Percentiles rank a stretch among this genome's conserved stretches.
phyloP scores from a whole-genome alignment of 2,888 invertebrate genomes.

The Dryobota labecula region DNA sequence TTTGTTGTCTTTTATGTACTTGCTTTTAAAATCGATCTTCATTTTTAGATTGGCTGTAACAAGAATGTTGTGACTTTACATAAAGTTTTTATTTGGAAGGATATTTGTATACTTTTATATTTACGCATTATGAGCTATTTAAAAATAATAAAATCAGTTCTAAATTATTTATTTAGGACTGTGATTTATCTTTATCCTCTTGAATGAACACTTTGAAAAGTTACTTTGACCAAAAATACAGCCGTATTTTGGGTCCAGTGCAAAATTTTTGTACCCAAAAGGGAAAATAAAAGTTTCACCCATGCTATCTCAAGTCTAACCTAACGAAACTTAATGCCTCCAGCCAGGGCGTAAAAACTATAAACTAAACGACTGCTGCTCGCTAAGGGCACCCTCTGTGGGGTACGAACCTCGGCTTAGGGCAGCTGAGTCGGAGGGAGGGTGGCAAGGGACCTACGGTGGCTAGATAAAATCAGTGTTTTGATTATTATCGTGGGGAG shows the following conservation, averaged over 20 bases:
- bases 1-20: slow-evolving; percentile 80
- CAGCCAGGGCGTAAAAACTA: too few species aligned
- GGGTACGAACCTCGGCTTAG: too few species aligned
- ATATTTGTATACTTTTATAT: too few species aligned
- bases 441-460: too few species aligned
- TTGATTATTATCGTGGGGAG: too few species aligned
- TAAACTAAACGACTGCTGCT: too few species aligned
- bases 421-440: too few species aligned
- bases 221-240: neutral
- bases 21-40: slow-evolving; percentile 82
- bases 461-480: too few species aligned
- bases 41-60: slow-evolving; percentile 83
- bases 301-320: too few species aligned
- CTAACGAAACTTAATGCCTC: too few species aligned
- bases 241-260: neutral
- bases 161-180: neutral
- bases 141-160: neutral
- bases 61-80: slow-evolving; percentile 6
- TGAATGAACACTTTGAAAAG: neutral
- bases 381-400: too few species aligned
- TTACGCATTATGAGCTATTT: neutral
- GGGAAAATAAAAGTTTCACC: slow-evolving; percentile 11
- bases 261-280: slow-evolving; percentile 4
- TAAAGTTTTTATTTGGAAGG: neutral
- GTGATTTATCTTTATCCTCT: neutral